A percentile compares a stretch with the other conserved stretches of the same genome.
These are phyloP conservation scores for Chymomyza amoena DNA, from an alignment of 2,888 invertebrate genomes.

Conservation along the genomic window DNA sequence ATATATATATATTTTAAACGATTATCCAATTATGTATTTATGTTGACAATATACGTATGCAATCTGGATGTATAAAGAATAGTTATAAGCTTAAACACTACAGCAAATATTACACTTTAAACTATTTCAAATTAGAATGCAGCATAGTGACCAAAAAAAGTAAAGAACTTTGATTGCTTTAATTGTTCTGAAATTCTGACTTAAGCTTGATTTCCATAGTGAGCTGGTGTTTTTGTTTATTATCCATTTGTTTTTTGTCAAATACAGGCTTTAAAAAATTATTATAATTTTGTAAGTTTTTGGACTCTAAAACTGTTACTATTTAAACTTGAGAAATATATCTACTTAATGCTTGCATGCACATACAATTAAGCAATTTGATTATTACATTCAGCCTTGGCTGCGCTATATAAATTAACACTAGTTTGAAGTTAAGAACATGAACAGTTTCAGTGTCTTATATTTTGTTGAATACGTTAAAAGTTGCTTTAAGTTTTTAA, in stretches of 20 bases:
- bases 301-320: not conserved
- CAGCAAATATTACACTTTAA: slow-evolving; percentile 59
- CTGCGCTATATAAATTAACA: not conserved
- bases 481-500: slow-evolving; percentile 14
- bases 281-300: not conserved
- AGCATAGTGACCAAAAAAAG: not conserved
- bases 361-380: not conserved
- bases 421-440: not conserved
- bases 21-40: not conserved
- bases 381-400: not conserved
- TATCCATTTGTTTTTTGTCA: not conserved
- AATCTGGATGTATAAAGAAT: slow-evolving; percentile 37
- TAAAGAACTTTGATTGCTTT: slow-evolving; percentile 4
- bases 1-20: slow-evolving; percentile 26
- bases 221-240: not conserved
- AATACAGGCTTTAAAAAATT: not conserved
- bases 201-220: not conserved
- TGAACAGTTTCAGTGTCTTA: not conserved
- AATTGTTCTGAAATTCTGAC: not conserved
- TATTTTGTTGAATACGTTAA: slow-evolving; percentile 30
- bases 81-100: slow-evolving; percentile 45
- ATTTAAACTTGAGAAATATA: not conserved
- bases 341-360: slow-evolving; percentile 4
- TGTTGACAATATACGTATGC: not conserved
- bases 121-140: slow-evolving; percentile 19